These are phyloP conservation scores for Progne subis DNA, from an alignment of 2,113 vertebrate genomes.

Conservation along the genomic window DNA sequence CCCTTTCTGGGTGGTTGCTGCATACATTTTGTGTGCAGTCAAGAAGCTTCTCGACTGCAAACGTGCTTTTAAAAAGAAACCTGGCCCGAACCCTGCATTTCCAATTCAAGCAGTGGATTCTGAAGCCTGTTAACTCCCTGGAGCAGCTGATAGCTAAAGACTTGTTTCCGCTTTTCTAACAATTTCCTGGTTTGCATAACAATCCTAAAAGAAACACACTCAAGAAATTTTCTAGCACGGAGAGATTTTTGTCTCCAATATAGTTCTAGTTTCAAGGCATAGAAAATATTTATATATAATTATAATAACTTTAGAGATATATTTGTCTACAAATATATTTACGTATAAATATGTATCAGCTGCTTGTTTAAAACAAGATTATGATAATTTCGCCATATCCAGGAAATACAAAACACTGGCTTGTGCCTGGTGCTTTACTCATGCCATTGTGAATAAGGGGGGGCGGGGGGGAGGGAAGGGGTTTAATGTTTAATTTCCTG, in stretches of 20 bases:
- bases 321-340: constrained; percentile 39
- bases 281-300: constrained; percentile 8
- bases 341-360: constrained; percentile 44
- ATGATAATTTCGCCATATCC: constrained; percentile 59
- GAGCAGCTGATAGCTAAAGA: constrained; percentile 64
- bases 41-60: background rate
- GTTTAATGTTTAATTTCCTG: constrained; percentile 60
- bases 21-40: background rate
- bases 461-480: background rate
- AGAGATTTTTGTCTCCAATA: background rate
- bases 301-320: background rate
- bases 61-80: background rate
- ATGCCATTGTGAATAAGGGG: constrained; percentile 43
- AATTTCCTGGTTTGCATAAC: constrained; percentile 63
- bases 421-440: constrained; percentile 55
- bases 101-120: constrained; percentile 17
- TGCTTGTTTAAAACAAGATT: constrained; percentile 48
- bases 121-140: constrained; percentile 53
- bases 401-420: constrained; percentile 63
- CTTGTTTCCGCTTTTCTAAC: constrained; percentile 56
- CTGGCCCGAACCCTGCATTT: background rate
- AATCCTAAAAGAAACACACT: constrained; percentile 51
- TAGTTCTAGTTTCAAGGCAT: background rate
- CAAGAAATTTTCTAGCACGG: constrained; percentile 28
- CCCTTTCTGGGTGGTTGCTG: constrained; percentile 21